Percentiles rank a stretch among this genome's conserved stretches.
phyloP scores from a whole-genome alignment of 2,797 vertebrate genomes.

The Atherinosoma microstoma region DNA sequence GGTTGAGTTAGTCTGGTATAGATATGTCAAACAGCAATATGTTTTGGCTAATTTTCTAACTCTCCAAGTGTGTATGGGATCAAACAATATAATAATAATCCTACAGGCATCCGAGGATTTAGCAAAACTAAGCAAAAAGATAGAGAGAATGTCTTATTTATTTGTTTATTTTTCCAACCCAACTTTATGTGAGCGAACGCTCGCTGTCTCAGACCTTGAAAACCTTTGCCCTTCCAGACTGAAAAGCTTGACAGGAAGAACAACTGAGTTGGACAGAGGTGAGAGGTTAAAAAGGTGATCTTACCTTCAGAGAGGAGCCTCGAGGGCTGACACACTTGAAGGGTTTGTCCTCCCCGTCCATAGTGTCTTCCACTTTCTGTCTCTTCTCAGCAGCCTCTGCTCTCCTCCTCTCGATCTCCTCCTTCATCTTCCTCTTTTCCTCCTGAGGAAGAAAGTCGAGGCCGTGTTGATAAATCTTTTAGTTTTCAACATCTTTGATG shows the following conservation, averaged over 20 bases:
- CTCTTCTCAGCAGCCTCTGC: slow-evolving; percentile 97
- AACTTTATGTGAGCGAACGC: background rate
- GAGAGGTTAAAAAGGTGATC: slow-evolving; percentile 23
- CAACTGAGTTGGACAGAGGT: background rate
- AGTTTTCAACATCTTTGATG: background rate
- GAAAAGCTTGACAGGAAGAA: background rate
- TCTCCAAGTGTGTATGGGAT: background rate
- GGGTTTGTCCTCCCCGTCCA: slow-evolving; percentile 87
- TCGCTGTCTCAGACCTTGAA: background rate
- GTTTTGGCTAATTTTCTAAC: background rate
- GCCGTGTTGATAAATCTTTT: background rate
- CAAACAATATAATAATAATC: background rate
- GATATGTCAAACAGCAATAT: background rate
- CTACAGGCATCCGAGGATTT: background rate
- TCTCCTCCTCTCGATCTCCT: slow-evolving; percentile 96
- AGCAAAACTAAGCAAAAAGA: background rate
- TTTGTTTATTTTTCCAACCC: background rate
- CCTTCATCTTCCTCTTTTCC: slow-evolving; percentile 96
- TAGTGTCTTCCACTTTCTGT: slow-evolving; percentile 91
- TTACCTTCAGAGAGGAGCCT: slow-evolving; percentile 95
- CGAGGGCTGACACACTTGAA: slow-evolving; percentile 96
- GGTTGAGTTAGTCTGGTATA: background rate
- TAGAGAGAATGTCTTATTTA: background rate
- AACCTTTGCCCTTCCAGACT: background rate
- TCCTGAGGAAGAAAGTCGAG: slow-evolving; percentile 81